These are phyloP conservation scores for Ecliptopera silaceata DNA, from an alignment of 2,888 invertebrate species.

Conservation along the genomic window DNA sequence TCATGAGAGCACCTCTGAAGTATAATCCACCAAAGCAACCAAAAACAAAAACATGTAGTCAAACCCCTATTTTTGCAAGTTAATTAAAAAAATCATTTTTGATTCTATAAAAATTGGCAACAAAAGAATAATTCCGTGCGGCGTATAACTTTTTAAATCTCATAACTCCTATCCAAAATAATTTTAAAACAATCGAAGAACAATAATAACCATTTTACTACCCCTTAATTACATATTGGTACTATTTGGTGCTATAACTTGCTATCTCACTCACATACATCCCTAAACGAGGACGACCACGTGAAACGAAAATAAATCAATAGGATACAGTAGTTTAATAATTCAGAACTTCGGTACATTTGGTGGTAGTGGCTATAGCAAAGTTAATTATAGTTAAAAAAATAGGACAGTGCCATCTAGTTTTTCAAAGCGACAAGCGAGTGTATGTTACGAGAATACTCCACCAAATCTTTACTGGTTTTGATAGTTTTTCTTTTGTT, in stretches of 20 bases:
- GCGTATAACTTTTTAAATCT: not conserved
- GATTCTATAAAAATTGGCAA: too few relatives aligned
- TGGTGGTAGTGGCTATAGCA: conserved; percentile 10
- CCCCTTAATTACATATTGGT: conserved; percentile 8
- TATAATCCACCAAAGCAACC: too few relatives aligned
- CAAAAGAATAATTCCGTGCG: too few relatives aligned
- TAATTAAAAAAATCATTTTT: too few relatives aligned
- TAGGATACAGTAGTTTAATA: conserved; percentile 36
- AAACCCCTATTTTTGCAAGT: too few relatives aligned
- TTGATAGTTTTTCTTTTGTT: too few relatives aligned
- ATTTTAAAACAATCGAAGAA: conserved; percentile 7
- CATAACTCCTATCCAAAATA: not conserved
- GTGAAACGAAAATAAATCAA: conserved; percentile 34
- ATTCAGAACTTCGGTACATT: conserved; percentile 38
- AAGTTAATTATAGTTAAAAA: not conserved
- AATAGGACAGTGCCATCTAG: too few relatives aligned
- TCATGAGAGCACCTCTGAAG: too few relatives aligned
- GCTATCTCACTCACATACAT: conserved; percentile 19
- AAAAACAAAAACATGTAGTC: too few relatives aligned
- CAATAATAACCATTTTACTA: conserved; percentile 7
- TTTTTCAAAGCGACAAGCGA: too few relatives aligned
- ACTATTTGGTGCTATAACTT: conserved; percentile 2
- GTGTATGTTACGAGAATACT: too few relatives aligned
- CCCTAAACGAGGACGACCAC: conserved; percentile 20
- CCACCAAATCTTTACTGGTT: too few relatives aligned